Evolutionary conservation across 2,888 invertebrate genomes (phyloP), one percentile per base, ranked within the genome.

Genomic region (Ceraclea dissimilis): DNA sequence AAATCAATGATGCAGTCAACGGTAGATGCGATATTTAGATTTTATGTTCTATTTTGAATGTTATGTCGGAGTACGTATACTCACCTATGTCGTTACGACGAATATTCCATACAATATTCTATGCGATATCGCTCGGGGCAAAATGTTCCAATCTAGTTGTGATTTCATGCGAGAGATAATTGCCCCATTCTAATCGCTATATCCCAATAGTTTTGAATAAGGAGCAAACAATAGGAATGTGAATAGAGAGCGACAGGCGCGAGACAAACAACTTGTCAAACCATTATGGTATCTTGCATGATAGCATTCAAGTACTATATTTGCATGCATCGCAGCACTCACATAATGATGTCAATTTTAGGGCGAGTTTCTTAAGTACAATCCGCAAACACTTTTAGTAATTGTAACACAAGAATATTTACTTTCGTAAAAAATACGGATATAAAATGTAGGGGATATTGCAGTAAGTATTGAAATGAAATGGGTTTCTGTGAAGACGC

Each of bases 221-320:
- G 56, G 53, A 47, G 43, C 52, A 51, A 48, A 54, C 55, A 53
- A 50, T 57, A 55, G 54, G 52, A 56, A 53, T 57, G 57, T 52
- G 57, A 26, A 26, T 26, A 26, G 26, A 50, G 46, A 20, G 51
- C 54, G 54, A 47, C 47, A 49, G 49, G 49, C 47, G 55, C 56
- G 51, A 56, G 56, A 56, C 56, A 56, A 26, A 26, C 26, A 26
- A 39, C 39, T 58, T 58, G 58, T 54, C 51, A 52, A 58, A 52
- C 52, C 55, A 58, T 58, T 58, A 56, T 58, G 58, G 52, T 56
- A 51, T 58, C 58, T 58, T 54, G 58, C 52, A 49, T 58, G 52
- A 34, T 43, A 16, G 52, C 49, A 16, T 55, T 34, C 55, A 58
- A 56, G 58, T 52, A 49, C 39, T 44, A 52, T 49, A 55, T 51